Conservation (phyloP, 2,797 vertebrate genomes). For the Limosa lapponica region DNA sequence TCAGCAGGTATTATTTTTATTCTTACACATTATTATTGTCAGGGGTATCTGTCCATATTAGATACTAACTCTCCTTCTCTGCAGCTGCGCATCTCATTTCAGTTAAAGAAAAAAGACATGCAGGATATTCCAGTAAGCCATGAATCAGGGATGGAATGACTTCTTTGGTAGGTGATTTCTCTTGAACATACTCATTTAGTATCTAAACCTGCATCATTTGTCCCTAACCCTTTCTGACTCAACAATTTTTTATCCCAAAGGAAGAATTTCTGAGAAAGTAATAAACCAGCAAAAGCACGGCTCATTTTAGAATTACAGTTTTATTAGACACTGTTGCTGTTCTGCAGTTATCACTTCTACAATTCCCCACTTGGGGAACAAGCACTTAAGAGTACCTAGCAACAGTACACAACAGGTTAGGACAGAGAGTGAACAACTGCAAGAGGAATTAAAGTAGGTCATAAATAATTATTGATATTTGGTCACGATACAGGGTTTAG, state of each 20-base stretch:
- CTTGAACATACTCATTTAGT: not conserved
- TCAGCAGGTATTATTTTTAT: not conserved
- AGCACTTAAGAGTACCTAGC: not conserved
- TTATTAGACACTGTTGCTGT: not conserved
- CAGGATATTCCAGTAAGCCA: not conserved
- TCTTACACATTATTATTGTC: not conserved
- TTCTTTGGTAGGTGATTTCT: not conserved
- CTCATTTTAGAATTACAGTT: not conserved
- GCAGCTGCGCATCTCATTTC: not conserved
- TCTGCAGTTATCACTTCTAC: not conserved
- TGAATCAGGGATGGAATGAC: not conserved
- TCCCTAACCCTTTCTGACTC: not conserved
- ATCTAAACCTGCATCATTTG: not conserved
- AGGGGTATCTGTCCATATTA: not conserved
- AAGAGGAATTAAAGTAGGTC: not conserved
- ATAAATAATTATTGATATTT: not conserved
- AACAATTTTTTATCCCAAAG: constrained; percentile 15
- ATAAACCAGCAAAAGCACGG: not conserved
- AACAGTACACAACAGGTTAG: not conserved
- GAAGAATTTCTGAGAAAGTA: constrained; percentile 29
- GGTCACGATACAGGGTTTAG: not conserved
- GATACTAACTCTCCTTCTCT: not conserved
- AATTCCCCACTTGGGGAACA: not conserved
- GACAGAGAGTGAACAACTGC: not conserved
- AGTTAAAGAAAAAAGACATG: not conserved